Evolutionary conservation across 2,113 vertebrate species (phyloP).

Genomic region (Cichladusa arquata): DNA sequence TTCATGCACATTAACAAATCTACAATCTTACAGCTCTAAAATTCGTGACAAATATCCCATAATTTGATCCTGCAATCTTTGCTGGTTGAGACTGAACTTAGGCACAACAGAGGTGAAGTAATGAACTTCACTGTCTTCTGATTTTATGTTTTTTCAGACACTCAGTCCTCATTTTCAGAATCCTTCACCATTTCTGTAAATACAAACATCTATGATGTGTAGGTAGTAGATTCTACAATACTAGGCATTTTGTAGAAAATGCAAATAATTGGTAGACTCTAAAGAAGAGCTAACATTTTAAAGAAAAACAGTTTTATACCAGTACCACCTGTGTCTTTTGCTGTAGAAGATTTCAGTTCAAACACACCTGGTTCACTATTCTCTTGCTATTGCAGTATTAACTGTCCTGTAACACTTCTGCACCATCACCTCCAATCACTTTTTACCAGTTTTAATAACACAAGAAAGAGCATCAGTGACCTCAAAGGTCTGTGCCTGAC

Average conservation of each 20-base stretch:
- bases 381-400: not conserved
- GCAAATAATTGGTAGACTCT: not conserved
- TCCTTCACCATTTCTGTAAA: not conserved
- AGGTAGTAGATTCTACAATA: not conserved
- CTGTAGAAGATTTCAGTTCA: not conserved
- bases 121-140: not conserved
- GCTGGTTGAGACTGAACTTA: not conserved
- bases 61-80: not conserved
- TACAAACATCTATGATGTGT: not conserved
- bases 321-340: not conserved
- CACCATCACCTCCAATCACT: not conserved
- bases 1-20: not conserved
- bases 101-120: not conserved
- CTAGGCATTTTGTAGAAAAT: not conserved
- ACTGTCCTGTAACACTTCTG: not conserved
- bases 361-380: not conserved
- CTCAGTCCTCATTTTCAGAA: not conserved
- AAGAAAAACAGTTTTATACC: not conserved
- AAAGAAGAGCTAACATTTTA: not conserved
- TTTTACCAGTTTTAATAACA: not conserved
- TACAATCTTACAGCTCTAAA: not conserved
- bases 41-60: not conserved
- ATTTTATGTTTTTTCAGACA: not conserved
- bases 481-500: not conserved
- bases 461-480: not conserved